Evolutionary conservation across 2,113 vertebrate genomes (phyloP).

Genomic region (Picathartes gymnocephalus): DNA sequence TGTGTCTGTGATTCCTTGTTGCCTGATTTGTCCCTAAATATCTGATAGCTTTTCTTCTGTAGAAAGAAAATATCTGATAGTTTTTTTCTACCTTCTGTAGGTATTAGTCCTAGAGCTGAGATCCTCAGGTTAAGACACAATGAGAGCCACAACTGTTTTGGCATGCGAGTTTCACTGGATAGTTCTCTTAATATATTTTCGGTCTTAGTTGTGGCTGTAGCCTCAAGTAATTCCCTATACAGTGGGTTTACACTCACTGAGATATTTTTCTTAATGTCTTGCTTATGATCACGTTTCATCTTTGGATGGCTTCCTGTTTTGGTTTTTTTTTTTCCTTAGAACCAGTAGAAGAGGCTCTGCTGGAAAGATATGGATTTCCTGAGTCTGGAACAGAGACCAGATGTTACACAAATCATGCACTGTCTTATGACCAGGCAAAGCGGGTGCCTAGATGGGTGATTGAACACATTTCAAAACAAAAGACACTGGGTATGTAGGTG

Average conservation of each 20-base stretch:
- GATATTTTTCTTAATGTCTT: neutral
- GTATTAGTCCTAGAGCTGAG: neutral
- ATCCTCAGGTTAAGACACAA: neutral
- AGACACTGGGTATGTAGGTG: slow-evolving; percentile 71
- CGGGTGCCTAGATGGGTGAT: slow-evolving; percentile 82
- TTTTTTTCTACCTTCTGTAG: neutral
- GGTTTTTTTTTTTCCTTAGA: slow-evolving; percentile 46
- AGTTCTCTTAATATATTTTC: neutral
- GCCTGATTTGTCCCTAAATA: neutral
- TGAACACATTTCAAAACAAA: slow-evolving; percentile 80
- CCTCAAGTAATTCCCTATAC: neutral
- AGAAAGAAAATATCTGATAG: neutral
- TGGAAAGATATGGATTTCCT: slow-evolving; percentile 80
- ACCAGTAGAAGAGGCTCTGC: slow-evolving; percentile 44
- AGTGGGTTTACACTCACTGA: neutral
- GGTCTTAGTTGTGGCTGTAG: neutral
- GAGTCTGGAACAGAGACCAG: slow-evolving; percentile 72
- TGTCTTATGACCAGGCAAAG: slow-evolving; percentile 82
- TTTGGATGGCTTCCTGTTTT: neutral
- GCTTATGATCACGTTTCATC: neutral
- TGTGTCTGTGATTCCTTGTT: neutral
- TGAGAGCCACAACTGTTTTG: neutral
- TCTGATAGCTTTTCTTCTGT: neutral
- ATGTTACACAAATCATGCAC: slow-evolving; percentile 78
- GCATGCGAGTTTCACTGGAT: neutral